phyloP scores from a whole-genome alignment of 2,888 invertebrate species.

The Amblyjoppa fuscipennis region DNA sequence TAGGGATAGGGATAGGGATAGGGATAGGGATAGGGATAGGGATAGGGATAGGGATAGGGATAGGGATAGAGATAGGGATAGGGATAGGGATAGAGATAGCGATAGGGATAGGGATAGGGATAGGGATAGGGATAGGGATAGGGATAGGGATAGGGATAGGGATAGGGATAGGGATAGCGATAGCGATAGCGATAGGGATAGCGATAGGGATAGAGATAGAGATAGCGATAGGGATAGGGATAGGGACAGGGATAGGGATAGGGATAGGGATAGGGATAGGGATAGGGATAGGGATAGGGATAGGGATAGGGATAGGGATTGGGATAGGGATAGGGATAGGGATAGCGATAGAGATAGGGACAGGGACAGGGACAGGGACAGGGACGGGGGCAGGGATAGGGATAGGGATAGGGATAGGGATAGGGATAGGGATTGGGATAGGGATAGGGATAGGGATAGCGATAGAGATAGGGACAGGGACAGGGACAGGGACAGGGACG shows the following conservation, averaged over 20 bases:
- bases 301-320: background rate
- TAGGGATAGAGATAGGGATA: background rate
- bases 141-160: conserved; percentile 10
- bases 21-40: conserved; percentile 4
- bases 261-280: conserved; percentile 14
- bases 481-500: no score
- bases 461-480: no score
- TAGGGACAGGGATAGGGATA: background rate
- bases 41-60: background rate
- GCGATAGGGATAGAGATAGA: conserved; percentile 4
- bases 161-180: background rate
- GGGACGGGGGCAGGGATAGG: no score
- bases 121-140: conserved; percentile 3
- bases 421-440: no score
- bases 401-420: no score
- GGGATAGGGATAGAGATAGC: background rate
- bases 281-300: conserved; percentile 1
- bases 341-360: background rate
- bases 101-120: conserved; percentile 7
- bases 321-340: background rate
- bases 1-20: conserved; percentile 3
- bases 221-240: background rate
- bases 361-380: conserved; percentile 9
- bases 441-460: no score
- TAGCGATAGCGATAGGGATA: background rate